Conservation (phyloP, 2,888 invertebrate species). For the Epirrhoe alternata region DNA sequence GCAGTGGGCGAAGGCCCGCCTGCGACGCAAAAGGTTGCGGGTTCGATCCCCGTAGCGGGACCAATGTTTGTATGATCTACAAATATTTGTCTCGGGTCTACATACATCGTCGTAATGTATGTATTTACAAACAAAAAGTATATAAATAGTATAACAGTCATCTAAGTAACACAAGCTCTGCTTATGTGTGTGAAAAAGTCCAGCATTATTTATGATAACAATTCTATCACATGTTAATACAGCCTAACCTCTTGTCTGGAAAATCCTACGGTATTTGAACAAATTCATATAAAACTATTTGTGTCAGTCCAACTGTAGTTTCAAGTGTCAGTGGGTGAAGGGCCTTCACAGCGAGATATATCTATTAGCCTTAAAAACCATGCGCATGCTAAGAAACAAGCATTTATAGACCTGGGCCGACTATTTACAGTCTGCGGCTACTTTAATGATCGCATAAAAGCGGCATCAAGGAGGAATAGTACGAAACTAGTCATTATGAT, state of each 20-base stretch:
- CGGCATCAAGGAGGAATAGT: background rate
- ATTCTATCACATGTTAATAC: background rate
- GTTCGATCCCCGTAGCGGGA: too few species aligned
- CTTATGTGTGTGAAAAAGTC: too few species aligned
- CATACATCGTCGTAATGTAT: too few species aligned
- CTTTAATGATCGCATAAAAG: background rate
- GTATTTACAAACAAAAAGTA: too few species aligned
- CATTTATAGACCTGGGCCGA: background rate
- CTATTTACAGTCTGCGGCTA: background rate
- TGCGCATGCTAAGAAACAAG: background rate
- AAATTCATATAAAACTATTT: background rate
- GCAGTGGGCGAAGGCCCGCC: too few species aligned
- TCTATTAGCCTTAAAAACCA: background rate
- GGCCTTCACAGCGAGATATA: background rate
- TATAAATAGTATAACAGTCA: too few species aligned
- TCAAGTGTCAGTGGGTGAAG: conserved; percentile 1
- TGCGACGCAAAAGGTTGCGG: too few species aligned
- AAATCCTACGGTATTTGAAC: background rate
- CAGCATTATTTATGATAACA: too few species aligned
- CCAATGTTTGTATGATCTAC: too few species aligned
- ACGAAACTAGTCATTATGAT: too few species aligned
- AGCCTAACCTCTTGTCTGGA: background rate
- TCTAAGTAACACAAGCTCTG: too few species aligned
- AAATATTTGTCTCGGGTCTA: too few species aligned
- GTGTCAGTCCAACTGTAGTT: conserved; percentile 3